Evolutionary conservation across 2,888 invertebrate species (phyloP).

Genomic region (Malacosoma neustria): DNA sequence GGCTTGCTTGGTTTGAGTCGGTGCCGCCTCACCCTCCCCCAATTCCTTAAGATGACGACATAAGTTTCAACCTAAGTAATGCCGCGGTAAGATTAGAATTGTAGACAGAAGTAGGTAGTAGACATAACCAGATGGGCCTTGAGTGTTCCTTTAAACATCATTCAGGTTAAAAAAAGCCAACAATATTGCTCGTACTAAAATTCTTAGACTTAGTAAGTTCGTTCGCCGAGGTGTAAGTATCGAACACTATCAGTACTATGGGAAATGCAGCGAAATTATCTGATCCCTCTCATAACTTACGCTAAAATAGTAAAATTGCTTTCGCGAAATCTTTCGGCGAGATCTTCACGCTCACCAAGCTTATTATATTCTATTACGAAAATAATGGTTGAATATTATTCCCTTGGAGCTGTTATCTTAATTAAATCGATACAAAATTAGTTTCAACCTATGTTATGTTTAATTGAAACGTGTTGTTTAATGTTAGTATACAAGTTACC

Average conservation of each 20-base stretch:
- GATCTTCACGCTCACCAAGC: conserved; percentile 67
- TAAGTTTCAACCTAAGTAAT: too few species aligned
- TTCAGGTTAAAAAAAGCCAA: too few species aligned
- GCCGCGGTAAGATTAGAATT: too few species aligned
- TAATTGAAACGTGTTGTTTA: neutral
- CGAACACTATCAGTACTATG: conserved; percentile 49
- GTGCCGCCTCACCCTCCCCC: too few species aligned
- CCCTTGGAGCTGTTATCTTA: conserved; percentile 40
- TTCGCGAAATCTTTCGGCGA: conserved; percentile 59
- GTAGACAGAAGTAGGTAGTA: too few species aligned
- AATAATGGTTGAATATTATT: conserved; percentile 61
- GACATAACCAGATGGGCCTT: too few species aligned
- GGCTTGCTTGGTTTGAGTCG: too few species aligned
- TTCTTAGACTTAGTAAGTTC: conserved; percentile 6
- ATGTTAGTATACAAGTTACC: too few species aligned
- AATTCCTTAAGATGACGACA: too few species aligned
- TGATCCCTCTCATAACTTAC: conserved; percentile 67
- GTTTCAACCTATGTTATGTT: neutral
- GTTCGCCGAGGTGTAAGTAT: conserved; percentile 34
- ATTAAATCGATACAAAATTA: conserved; percentile 20
- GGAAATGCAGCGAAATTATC: conserved; percentile 63
- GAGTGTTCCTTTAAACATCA: too few species aligned
- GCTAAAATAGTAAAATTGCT: conserved; percentile 69
- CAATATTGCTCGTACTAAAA: too few species aligned
- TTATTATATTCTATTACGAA: conserved; percentile 71